Base-by-base conservation (phyloP, 1,140 invertebrate species). In the Thrips palmi region DNA sequence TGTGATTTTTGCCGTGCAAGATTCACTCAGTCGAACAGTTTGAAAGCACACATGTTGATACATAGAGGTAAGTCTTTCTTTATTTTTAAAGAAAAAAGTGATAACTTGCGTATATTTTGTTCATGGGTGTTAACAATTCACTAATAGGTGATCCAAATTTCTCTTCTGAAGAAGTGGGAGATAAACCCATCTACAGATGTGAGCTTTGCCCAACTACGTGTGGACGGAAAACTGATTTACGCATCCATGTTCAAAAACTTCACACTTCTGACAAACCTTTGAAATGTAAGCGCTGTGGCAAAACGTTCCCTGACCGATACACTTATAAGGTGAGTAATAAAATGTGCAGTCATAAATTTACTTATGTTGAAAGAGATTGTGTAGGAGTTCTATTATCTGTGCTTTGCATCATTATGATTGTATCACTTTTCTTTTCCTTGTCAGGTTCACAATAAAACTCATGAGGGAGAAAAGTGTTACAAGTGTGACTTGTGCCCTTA, bases 381-480 rank as follows among this genome's bases (percentile, higher is more conserved):
- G 7, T n/a, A 27, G 24, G n/a, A 27, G 7, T 7, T 27, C n/a
- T n/a, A 38, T 10, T 1, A 37, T 32, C n/a, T 36, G 2, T 30
- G 17, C 12, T 38, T 41, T 24, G 18, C 10, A 22, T 40, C 24
- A 31, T 45, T 8, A 7, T 25, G 8, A 6, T 32, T 32, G 7
- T 8, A 32, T 15, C 14, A 15, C 7, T 11, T 32, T 32, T 20
- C 33, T 14, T 43, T 43, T 28, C 39, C 0, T 35, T 39, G 20
- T 36, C 37, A 71, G 66, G 56, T 78, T 31, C 77, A 81, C 52
- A 67, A 68, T 46, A 79, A 91, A 65, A 84, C 84, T 1, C 92
- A 97, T 50, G 89, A 96, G 55, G 91, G 91, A 2, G 91, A 97
- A 59, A 96, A 96, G 54, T 96, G 89, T 58, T 97, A 83, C 63